Conservation (phyloP, 1,140 invertebrate species). For the Neomicropteryx cornuta region DNA sequence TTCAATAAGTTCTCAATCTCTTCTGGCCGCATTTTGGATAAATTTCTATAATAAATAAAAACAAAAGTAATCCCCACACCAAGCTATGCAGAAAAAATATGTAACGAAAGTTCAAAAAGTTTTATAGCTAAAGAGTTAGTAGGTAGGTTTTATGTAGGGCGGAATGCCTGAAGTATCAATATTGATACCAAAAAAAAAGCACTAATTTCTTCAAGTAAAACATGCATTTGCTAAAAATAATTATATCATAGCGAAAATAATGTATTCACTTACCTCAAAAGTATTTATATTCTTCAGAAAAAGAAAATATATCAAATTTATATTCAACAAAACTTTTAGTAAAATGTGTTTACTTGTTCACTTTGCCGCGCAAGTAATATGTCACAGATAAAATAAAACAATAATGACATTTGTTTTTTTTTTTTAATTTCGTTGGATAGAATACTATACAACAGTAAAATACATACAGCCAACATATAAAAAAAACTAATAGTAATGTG, state of each 20-base stretch:
- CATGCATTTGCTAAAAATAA: conserved; percentile 20
- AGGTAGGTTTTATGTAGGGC: conserved; percentile 22
- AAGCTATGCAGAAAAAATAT: conserved; percentile 21
- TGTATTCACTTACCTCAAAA: conserved; percentile 23
- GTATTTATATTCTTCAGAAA: no score
- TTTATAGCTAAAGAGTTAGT: conserved; percentile 22
- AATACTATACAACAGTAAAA: no score
- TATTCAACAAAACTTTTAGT: no score
- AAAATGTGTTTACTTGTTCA: no score
- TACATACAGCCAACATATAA: no score
- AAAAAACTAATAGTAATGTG: no score
- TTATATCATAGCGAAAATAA: conserved; percentile 24
- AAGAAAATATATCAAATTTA: conserved; percentile 20
- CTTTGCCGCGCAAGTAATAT: no score
- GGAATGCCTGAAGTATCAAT: conserved; percentile 21
- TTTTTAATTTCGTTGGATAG: no score
- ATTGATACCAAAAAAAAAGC: conserved; percentile 20
- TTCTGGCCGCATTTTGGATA: conserved; percentile 22
- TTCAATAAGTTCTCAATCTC: conserved; percentile 16
- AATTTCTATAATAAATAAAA: conserved; percentile 22
- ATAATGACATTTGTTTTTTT: no score
- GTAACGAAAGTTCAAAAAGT: conserved; percentile 19
- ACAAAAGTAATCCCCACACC: conserved; percentile 20
- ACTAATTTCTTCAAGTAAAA: conserved; percentile 23
- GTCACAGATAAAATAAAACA: no score